These are phyloP conservation scores for Drosophila falleni DNA, from an alignment of 2,888 invertebrate genomes.

Conservation along the genomic window DNA sequence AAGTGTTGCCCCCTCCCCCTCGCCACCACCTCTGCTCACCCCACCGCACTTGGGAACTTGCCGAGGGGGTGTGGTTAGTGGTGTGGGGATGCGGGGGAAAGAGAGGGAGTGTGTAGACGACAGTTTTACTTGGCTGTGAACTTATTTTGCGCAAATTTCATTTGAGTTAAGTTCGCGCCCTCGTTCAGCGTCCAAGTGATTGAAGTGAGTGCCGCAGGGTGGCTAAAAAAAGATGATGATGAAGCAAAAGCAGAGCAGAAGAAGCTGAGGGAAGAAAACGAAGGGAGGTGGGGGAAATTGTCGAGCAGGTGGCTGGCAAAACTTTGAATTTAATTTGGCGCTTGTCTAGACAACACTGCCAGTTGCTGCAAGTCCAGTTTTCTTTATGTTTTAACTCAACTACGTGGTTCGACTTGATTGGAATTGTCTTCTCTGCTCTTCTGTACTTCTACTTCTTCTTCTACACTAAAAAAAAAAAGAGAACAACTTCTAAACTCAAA, in stretches of 20 bases:
- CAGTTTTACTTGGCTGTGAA: constrained; percentile 27
- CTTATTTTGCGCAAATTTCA: constrained; percentile 61
- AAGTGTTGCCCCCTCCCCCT: not conserved
- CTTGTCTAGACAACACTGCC: constrained; percentile 66
- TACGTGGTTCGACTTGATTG: constrained; percentile 69
- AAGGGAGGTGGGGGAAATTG: not conserved
- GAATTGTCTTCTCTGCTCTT: constrained; percentile 33
- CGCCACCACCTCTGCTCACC: not conserved
- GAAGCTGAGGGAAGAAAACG: not conserved
- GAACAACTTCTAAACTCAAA: no score
- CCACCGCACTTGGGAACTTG: constrained; percentile 31
- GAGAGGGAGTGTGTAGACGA: not conserved
- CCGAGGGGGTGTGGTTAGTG: not conserved
- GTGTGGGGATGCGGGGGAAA: not conserved
- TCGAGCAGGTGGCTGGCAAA: constrained; percentile 44
- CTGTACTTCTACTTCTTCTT: not conserved
- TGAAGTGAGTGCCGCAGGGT: constrained; percentile 53
- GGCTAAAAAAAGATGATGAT: constrained; percentile 12
- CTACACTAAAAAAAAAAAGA: not conserved
- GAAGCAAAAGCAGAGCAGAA: not conserved
- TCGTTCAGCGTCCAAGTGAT: constrained; percentile 40
- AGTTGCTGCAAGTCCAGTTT: constrained; percentile 27
- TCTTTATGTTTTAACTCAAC: constrained; percentile 60
- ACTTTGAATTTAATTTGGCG: constrained; percentile 72
- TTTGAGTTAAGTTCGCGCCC: constrained; percentile 55